phyloP scores from a whole-genome alignment of 2,888 invertebrate genomes.

The Platycnemis pennipes region DNA sequence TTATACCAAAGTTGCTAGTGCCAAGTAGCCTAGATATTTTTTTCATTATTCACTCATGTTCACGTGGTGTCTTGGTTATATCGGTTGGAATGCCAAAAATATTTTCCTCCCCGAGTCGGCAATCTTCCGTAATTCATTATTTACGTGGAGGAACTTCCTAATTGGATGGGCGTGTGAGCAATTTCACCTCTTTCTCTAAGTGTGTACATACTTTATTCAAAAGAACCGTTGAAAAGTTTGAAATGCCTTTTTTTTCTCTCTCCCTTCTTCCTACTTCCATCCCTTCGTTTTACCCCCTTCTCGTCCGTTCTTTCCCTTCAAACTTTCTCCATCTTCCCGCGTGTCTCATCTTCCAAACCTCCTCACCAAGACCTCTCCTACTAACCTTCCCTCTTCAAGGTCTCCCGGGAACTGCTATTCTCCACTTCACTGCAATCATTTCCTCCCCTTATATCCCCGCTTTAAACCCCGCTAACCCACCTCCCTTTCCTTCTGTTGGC shows the following conservation, averaged over 20 bases:
- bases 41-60: too few relatives aligned
- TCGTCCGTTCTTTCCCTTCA: neutral
- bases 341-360: neutral
- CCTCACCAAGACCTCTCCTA: neutral
- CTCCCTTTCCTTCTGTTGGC: neutral
- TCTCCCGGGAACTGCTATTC: slow-evolving; percentile 13
- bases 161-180: neutral
- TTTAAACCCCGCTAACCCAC: neutral
- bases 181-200: neutral
- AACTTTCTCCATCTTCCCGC: slow-evolving; percentile 17
- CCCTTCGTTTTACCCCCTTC: neutral
- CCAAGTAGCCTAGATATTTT: too few relatives aligned
- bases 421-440: slow-evolving; percentile 15
- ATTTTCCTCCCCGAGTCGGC: neutral
- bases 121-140: neutral
- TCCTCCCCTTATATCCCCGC: neutral
- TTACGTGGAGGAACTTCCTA: neutral
- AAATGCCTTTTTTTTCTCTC: neutral
- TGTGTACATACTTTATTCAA: neutral
- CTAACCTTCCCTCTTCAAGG: neutral
- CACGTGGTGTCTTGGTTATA: too few relatives aligned
- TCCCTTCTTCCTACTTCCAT: neutral
- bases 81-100: neutral
- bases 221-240: neutral
- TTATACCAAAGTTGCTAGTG: too few relatives aligned